Evolutionary conservation across 1,140 invertebrate species (phyloP), one percentile per base, ranked within the genome.

Genomic region (Riptortus pedestris): DNA sequence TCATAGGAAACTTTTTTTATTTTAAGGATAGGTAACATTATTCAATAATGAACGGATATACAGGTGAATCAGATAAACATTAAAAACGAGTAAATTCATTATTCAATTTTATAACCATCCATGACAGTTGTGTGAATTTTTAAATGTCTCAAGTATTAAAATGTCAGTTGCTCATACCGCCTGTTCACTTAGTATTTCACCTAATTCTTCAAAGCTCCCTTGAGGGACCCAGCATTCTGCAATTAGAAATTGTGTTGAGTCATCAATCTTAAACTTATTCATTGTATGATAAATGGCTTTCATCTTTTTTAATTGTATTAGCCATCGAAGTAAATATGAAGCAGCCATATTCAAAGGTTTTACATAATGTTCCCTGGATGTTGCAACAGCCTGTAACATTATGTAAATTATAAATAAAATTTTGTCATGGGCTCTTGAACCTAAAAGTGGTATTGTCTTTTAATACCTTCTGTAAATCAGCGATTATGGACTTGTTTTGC

Each of bases 171-270:
- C 18, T 31, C 57, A 31, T 33, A 59, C 90, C 55, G 91, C 94
- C 73, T 93, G 94, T 64, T 87, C 78, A 65, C 89, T 78, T 28
- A 96, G 75, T 43, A 93, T 87, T 70, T 92, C 76, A 74, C 96
- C 86, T 60, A 91, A 88, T 33, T 85, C 85, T 72, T 92, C 88
- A 66, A 96, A 75, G 73, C 96, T 92, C 26, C 86, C 74, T 0
- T 91, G 82, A 0, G 96, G 93, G 68, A 96, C 92, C 96, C 96
- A 99, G 73, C 94, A 97, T 78, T 99, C 96, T 22, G 93, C 96
- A 72, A 99, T 97, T 65, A 93, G 77, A 76, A 90, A 92, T 73
- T 93, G 93, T 74, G 92, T 89, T 0, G 91, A 93, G 0, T 93
- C 90, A 73, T 94, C 91, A 76, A 94, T 74, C 74, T 93, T 93